Evolutionary conservation across 2,797 vertebrate genomes (phyloP).

Genomic region (Nannoperca australis): DNA sequence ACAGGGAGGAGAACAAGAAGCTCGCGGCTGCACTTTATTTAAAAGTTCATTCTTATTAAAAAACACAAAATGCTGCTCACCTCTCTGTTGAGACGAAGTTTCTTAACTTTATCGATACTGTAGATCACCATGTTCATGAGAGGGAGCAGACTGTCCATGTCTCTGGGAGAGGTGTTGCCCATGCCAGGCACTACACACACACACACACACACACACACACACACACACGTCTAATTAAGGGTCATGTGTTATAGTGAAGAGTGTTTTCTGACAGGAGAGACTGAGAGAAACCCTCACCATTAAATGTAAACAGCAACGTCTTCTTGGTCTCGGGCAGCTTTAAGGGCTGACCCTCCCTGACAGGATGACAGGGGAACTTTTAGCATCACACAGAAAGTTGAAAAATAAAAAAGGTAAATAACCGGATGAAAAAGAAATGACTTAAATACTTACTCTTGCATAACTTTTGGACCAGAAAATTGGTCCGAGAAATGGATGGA

Average conservation of each 20-base stretch:
- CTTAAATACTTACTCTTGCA: slow-evolving; percentile 95
- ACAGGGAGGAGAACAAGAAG: not conserved
- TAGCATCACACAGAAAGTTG: not conserved
- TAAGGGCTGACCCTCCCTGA: slow-evolving; percentile 97
- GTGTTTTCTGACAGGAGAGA: not conserved
- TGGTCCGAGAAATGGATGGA: slow-evolving; percentile 99
- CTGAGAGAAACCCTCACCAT: slow-evolving; percentile 90
- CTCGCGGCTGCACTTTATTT: not conserved
- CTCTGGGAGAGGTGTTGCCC: slow-evolving; percentile 99
- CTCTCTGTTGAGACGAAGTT: slow-evolving; percentile 98
- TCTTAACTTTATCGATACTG: slow-evolving; percentile 98
- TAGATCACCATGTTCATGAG: slow-evolving; percentile 99
- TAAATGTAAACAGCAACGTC: slow-evolving; percentile 99
- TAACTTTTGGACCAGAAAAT: slow-evolving; percentile 99
- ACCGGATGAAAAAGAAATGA: not conserved
- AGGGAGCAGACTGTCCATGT: slow-evolving; percentile 96
- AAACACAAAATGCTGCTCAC: slow-evolving; percentile 78
- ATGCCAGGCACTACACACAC: slow-evolving; percentile 92
- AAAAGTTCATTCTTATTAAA: not conserved
- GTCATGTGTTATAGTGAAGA: fast-evolving
- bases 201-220: slow-evolving; percentile 36
- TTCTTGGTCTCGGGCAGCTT: slow-evolving; percentile 99
- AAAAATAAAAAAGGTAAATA: not conserved
- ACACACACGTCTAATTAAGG: not conserved
- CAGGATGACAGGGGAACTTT: slow-evolving; percentile 24